Conservation (phyloP, 2,113 vertebrate genomes). For the Heterotis niloticus region DNA sequence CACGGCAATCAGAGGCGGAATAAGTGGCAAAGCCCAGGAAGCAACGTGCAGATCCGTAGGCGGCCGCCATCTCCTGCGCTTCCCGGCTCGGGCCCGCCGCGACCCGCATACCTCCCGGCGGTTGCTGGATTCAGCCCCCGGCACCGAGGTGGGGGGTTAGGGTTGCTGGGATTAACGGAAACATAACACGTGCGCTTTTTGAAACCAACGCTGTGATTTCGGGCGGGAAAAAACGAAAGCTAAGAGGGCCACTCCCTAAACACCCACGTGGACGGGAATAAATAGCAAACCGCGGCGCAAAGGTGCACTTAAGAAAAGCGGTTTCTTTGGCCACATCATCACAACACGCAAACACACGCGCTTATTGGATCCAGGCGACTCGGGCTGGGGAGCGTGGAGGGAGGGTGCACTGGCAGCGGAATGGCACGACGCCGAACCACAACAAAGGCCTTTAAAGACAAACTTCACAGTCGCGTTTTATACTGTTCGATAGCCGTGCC, state of each 20-base stretch:
- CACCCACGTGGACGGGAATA: constrained; percentile 25
- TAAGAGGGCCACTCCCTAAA: constrained; percentile 28
- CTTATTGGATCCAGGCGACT: constrained; percentile 94
- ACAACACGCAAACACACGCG: constrained; percentile 80
- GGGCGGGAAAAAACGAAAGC: constrained; percentile 34
- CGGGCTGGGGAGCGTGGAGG: constrained; percentile 62
- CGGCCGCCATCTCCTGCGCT: constrained; percentile 31
- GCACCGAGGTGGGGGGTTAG: background rate
- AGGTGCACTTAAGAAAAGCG: constrained; percentile 81
- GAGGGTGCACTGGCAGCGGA: constrained; percentile 74
- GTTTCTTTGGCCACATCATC: constrained; percentile 87
- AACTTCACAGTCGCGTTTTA: constrained; percentile 75
- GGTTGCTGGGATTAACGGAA: constrained; percentile 32
- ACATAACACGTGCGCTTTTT: constrained; percentile 35
- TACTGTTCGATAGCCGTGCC: constrained; percentile 64
- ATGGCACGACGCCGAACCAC: constrained; percentile 81
- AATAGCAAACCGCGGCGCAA: constrained; percentile 66
- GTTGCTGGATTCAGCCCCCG: background rate
- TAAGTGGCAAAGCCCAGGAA: constrained; percentile 41
- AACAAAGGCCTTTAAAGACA: constrained; percentile 82
- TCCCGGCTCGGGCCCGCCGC: constrained; percentile 5
- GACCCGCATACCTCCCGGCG: background rate
- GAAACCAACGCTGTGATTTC: constrained; percentile 58
- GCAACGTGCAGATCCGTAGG: constrained; percentile 39
- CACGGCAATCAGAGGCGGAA: constrained; percentile 39